Evolutionary conservation across 2,113 vertebrate species (phyloP), one percentile per base, ranked within the genome.

Genomic region (Hippocampus barbouri): DNA sequence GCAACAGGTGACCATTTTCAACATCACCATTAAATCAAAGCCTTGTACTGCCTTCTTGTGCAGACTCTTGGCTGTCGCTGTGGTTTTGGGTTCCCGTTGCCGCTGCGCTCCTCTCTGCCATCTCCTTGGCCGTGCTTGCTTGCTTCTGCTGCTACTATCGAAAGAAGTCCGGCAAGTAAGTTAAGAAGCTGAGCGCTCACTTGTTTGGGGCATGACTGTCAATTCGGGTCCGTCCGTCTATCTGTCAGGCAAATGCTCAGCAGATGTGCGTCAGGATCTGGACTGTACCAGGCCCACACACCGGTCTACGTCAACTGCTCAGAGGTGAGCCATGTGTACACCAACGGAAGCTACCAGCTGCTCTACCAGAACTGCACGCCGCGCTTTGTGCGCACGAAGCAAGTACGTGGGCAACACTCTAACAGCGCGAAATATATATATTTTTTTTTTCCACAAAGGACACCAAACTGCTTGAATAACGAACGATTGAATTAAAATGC

Each of bases 321-420:
- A 8, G 91, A 93, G 70, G 92, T 92, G 8, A 91, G 90, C 43
- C 79, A 93, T 74, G 69, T 93, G 75, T 93, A 93, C 84, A 91
- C 83, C 68, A 93, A 93, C 21, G 93, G 93, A 69, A 93, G 91
- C 85, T 93, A 93, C 77, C 92, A 93, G 34, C 88, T 93, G 16
- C 78, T 93, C 2, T 93, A 93, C 78, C 90, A 93, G 84, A 93
- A 93, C 86, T 88, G 87, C 75, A 93, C 93, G 0, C 93, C 93
- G 47, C 65, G 82, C 21, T 93, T 93, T 78, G 89, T 93, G 34
- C 89, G 64, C 5, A 86, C 71, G 9, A 90, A 87, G 72, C 92
- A 93, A 90, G 93, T 93, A 79, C 20, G 8, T 20, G 11, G 15
- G 38, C 8, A n/a, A 54, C 53, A 54, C 53, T 51, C 16, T 20